These are phyloP conservation scores for Anthopleura sola DNA, from an alignment of 64 coral and sea anemone genomes.

Conservation along the genomic window DNA sequence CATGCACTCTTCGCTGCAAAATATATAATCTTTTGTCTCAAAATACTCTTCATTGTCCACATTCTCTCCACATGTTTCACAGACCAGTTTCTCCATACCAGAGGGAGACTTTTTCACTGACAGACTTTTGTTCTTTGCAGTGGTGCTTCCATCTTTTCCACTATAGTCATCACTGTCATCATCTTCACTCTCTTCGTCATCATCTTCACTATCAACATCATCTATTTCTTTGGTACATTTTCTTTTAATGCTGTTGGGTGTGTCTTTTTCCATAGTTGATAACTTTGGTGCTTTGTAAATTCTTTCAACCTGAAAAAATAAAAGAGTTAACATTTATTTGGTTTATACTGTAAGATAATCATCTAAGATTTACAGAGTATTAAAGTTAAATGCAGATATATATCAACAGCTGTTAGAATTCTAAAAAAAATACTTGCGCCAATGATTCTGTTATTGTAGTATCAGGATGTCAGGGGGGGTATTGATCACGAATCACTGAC, in stretches of 20 bases:
- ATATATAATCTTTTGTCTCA: constrained; percentile 52
- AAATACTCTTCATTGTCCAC: constrained; percentile 54
- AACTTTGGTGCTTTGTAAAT: constrained; percentile 37
- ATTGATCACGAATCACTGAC: too few relatives aligned
- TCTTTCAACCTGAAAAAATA: background rate
- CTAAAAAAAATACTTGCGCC: too few relatives aligned
- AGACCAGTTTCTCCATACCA: background rate
- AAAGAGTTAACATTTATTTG: background rate
- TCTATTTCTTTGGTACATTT: constrained; percentile 17
- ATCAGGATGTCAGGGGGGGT: too few relatives aligned
- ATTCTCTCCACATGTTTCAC: constrained; percentile 68
- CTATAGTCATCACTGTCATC: constrained; percentile 16
- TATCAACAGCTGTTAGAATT: too few relatives aligned
- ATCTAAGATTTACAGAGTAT: too few relatives aligned
- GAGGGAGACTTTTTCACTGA: background rate
- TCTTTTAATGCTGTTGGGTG: background rate
- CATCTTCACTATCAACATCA: constrained; percentile 1
- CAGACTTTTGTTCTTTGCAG: constrained; percentile 17
- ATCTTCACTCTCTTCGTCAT: background rate
- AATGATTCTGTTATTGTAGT: too few relatives aligned
- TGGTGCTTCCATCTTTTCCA: constrained; percentile 2
- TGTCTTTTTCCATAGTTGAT: background rate
- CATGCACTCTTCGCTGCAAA: constrained; percentile 84
- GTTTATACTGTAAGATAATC: too few relatives aligned
- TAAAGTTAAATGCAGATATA: too few relatives aligned